These are phyloP conservation scores for Thomomys bottae DNA, from an alignment of 2,113 vertebrate species.

Conservation along the genomic window DNA sequence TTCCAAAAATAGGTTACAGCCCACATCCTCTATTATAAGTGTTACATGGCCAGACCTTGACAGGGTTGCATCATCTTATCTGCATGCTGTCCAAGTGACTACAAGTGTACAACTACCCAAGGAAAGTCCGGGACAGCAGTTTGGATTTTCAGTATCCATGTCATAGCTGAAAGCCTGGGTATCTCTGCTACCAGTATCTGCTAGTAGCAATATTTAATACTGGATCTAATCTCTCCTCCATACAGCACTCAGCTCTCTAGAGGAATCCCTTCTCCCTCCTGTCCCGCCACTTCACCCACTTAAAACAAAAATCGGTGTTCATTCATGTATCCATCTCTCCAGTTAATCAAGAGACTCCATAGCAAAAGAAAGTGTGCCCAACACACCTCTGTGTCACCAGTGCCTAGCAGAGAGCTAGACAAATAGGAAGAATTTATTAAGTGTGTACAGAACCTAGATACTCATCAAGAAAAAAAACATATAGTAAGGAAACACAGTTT, in stretches of 20 bases:
- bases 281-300: not conserved
- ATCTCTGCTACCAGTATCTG: not conserved
- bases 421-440: not conserved
- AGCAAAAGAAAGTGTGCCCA: not conserved
- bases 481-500: conserved; percentile 15
- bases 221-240: not conserved
- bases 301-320: not conserved
- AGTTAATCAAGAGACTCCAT: not conserved
- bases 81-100: not conserved
- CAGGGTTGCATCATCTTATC: not conserved
- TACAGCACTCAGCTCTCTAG: not conserved
- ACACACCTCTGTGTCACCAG: not conserved
- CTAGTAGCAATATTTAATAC: not conserved
- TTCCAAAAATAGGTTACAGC: not conserved
- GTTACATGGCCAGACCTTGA: not conserved
- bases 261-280: not conserved
- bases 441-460: not conserved
- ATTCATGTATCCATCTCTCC: not conserved
- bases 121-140: not conserved
- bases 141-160: not conserved
- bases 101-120: not conserved
- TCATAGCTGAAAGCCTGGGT: not conserved
- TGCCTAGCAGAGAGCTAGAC: not conserved
- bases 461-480: not conserved
- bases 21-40: not conserved